Conservation (phyloP, 1,140 invertebrate species). For the Zaprionus ghesquierei region DNA sequence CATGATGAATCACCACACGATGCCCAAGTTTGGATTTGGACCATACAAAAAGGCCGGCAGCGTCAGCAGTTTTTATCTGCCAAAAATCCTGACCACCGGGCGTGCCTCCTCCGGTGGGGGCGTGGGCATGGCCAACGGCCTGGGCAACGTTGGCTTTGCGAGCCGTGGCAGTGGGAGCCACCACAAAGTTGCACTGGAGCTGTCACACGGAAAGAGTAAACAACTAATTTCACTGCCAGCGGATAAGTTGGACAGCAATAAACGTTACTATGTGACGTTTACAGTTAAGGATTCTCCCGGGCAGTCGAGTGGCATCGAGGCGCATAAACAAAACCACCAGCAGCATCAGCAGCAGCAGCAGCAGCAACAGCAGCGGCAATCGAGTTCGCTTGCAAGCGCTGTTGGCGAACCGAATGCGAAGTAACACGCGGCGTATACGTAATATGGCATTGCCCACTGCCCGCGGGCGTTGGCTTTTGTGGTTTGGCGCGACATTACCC, state of each 20-base stretch:
- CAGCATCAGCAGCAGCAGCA: constrained; percentile 31
- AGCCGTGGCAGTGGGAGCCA: constrained; percentile 7
- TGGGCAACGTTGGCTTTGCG: constrained; percentile 3
- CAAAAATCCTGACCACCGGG: constrained; percentile 79
- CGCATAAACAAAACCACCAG: constrained; percentile 44
- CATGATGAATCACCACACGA: constrained; percentile 89
- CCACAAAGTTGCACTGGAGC: constrained; percentile 87
- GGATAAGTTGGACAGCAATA: constrained; percentile 92
- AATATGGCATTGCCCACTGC: constrained; percentile 36
- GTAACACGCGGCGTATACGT: constrained; percentile 59
- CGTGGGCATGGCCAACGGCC: constrained; percentile 1
- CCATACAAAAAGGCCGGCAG: constrained; percentile 77
- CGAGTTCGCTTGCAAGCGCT: constrained; percentile 20
- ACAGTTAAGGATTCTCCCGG: constrained; percentile 88
- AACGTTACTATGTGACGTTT: constrained; percentile 94
- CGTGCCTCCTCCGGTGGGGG: constrained; percentile 48
- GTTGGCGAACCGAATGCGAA: constrained; percentile 51
- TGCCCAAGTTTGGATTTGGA: constrained; percentile 86
- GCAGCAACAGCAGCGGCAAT: constrained; percentile 23
- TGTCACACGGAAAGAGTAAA: constrained; percentile 90
- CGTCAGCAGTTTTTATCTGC: constrained; percentile 82
- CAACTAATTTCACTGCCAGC: constrained; percentile 92
- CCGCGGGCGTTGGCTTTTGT: constrained; percentile 20
- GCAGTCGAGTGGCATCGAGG: constrained; percentile 29
- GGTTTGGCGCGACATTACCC: constrained; percentile 17